Percentiles rank a stretch among this genome's conserved stretches.
These are phyloP conservation scores for Drosophila algonquin DNA, from an alignment of 2,888 invertebrate genomes.

Conservation along the genomic window DNA sequence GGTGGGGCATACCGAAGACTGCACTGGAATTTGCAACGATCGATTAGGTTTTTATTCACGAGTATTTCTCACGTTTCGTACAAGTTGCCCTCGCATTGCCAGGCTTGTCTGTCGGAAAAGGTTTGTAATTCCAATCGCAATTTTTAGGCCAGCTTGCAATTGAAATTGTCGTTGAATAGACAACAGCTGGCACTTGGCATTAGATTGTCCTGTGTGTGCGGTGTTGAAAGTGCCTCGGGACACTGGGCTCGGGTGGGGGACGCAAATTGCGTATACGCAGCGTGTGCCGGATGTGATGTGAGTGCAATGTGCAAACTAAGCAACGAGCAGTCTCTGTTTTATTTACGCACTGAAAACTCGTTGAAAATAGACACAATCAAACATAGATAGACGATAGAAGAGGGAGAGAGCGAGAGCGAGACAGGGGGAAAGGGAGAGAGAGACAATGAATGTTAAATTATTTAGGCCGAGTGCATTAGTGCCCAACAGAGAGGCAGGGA, in stretches of 20 bases:
- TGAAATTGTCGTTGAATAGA: slow-evolving; percentile 59
- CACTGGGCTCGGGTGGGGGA: slow-evolving; percentile 42
- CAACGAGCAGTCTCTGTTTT: slow-evolving; percentile 42
- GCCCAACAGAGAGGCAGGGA: slow-evolving; percentile 23
- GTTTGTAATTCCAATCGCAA: slow-evolving; percentile 25
- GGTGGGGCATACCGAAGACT: slow-evolving; percentile 14
- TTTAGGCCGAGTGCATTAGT: slow-evolving; percentile 72
- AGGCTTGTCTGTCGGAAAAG: slow-evolving; percentile 4
- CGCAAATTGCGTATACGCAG: slow-evolving; percentile 68
- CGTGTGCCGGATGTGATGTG: slow-evolving; percentile 36
- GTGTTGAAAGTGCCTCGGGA: slow-evolving; percentile 50
- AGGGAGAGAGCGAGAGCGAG: slow-evolving; percentile 11
- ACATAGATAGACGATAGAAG: slow-evolving; percentile 4
- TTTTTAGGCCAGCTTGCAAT: slow-evolving; percentile 52
- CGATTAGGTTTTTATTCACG: neutral
- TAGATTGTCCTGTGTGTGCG: slow-evolving; percentile 31
- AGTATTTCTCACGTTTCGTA: neutral
- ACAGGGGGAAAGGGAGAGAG: slow-evolving; percentile 7
- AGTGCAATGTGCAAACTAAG: slow-evolving; percentile 39
- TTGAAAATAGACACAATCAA: slow-evolving; percentile 33
- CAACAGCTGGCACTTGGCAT: slow-evolving; percentile 45
- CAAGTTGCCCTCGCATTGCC: slow-evolving; percentile 22
- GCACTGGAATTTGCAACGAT: too few relatives aligned
- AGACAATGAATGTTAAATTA: slow-evolving; percentile 63
- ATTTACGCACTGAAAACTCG: slow-evolving; percentile 61